Conservation (phyloP, 2,797 vertebrate species). For the Balearica regulorum region DNA sequence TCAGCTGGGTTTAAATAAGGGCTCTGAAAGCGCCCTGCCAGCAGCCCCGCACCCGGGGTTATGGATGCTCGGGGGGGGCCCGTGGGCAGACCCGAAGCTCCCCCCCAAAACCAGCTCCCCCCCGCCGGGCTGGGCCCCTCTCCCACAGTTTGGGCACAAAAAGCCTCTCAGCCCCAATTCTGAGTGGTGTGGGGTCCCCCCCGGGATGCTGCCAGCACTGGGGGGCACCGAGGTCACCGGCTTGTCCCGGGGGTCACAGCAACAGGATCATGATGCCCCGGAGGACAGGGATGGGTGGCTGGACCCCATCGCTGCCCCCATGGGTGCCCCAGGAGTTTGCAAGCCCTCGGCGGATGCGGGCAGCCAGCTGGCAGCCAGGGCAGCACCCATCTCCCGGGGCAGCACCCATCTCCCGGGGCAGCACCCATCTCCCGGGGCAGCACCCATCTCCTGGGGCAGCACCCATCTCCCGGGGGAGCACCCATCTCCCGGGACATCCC, state of each 20-base stretch:
- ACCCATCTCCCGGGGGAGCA: no score
- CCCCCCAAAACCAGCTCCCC: background rate
- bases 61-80: background rate
- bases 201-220: background rate
- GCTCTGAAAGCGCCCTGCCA: background rate
- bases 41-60: accelerated
- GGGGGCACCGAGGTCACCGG: background rate
- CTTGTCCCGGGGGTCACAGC: background rate
- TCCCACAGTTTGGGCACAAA: background rate
- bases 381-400: background rate
- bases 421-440: no score
- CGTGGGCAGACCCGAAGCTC: background rate
- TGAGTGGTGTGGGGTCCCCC: background rate
- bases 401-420: background rate
- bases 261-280: accelerated
- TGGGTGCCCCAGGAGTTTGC: background rate
- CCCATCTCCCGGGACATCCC: background rate
- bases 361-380: background rate
- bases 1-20: background rate
- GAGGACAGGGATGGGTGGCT: accelerated
- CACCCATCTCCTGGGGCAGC: background rate
- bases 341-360: accelerated
- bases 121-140: accelerated
- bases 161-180: background rate
- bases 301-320: accelerated